These are phyloP conservation scores for Tetranychus cinnabarinus DNA, from an alignment of 1,140 invertebrate species.

Conservation along the genomic window DNA sequence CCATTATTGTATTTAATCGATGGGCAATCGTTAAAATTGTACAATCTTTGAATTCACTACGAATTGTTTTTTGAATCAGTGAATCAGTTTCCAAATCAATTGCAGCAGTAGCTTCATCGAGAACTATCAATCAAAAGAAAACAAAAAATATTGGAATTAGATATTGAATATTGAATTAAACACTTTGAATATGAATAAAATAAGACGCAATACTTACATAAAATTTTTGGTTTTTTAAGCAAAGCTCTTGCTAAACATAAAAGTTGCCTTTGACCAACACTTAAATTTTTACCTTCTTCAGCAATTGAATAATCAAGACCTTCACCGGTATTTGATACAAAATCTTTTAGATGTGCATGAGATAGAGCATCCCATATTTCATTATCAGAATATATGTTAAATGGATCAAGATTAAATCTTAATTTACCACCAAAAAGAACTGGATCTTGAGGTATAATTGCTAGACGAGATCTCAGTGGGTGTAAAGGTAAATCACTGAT, in stretches of 20 bases:
- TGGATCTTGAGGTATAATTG: constrained; percentile 61
- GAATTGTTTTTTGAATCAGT: constrained; percentile 23
- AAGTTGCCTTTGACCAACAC: constrained; percentile 6
- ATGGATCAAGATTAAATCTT: constrained; percentile 20
- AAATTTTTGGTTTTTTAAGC: neutral
- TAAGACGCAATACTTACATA: constrained; percentile 22
- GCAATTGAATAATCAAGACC: constrained; percentile 8
- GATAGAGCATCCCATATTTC: constrained; percentile 14
- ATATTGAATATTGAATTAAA: neutral
- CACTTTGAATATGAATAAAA: neutral
- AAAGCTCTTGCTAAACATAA: constrained; percentile 36
- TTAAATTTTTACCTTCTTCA: constrained; percentile 11
- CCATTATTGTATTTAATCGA: constrained; percentile 23
- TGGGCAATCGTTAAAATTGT: constrained; percentile 26
- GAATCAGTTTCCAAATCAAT: constrained; percentile 22
- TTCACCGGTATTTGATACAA: constrained; percentile 3
- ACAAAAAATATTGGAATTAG: neutral
- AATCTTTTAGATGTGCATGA: constrained; percentile 13
- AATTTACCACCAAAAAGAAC: constrained; percentile 29
- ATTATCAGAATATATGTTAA: constrained; percentile 8
- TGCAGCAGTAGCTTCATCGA: constrained; percentile 24
- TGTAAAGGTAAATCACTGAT: constrained; percentile 68
- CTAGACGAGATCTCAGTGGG: constrained; percentile 52
- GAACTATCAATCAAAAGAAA: neutral
- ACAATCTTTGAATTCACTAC: constrained; percentile 19